Percentiles rank a stretch among this genome's conserved stretches.
Evolutionary conservation across 1,140 invertebrate genomes (phyloP).

Genomic region (Neodiprion pinetum): DNA sequence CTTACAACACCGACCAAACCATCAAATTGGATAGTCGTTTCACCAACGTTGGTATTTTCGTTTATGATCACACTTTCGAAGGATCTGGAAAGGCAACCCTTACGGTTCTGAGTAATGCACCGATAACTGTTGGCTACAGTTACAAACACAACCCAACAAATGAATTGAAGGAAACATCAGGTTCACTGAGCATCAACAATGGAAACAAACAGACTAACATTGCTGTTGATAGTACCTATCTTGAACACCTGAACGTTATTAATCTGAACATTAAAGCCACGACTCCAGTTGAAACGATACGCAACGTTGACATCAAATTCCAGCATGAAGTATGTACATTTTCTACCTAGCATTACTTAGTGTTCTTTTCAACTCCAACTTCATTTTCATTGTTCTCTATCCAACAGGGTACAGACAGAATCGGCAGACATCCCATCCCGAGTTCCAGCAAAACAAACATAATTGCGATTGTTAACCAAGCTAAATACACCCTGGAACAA

Average conservation of each 20-base stretch:
- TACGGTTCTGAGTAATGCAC: slow-evolving; percentile 24
- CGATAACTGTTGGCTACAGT: slow-evolving; percentile 43
- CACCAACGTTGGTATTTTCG: slow-evolving; percentile 31
- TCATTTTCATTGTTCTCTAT: not conserved
- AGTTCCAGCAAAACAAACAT: slow-evolving; percentile 50
- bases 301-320: slow-evolving; percentile 64
- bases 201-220: slow-evolving; percentile 39
- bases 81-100: slow-evolving; percentile 23
- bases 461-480: slow-evolving; percentile 57
- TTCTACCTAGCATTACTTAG: not conserved
- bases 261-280: slow-evolving; percentile 35
- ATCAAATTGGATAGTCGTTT: slow-evolving; percentile 46
- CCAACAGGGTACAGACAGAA: not conserved
- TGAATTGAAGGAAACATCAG: slow-evolving; percentile 45
- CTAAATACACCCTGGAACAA: slow-evolving; percentile 60
- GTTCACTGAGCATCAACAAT: slow-evolving; percentile 33
- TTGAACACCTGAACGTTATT: slow-evolving; percentile 32
- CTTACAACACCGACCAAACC: slow-evolving; percentile 65
- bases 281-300: slow-evolving; percentile 62
- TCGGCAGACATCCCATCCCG: not conserved
- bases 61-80: slow-evolving; percentile 22
- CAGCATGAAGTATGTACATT: slow-evolving; percentile 59
- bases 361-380: slow-evolving; percentile 1
- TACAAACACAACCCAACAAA: slow-evolving; percentile 55
- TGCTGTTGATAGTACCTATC: slow-evolving; percentile 30